Evolutionary conservation across 1,140 invertebrate genomes (phyloP).

Genomic region (Kradibia gibbosae): DNA sequence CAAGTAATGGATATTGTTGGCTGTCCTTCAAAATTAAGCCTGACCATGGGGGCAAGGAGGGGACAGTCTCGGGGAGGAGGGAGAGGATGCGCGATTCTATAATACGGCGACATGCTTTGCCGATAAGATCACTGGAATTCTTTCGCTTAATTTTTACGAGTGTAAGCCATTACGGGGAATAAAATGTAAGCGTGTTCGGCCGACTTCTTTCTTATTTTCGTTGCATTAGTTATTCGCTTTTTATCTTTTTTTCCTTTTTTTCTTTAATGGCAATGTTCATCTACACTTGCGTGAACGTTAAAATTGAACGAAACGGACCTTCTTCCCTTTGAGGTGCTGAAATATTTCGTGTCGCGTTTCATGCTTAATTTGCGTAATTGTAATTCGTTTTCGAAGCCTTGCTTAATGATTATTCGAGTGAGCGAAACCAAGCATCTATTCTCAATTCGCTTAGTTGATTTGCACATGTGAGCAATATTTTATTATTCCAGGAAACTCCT

Average conservation of each 20-base stretch:
- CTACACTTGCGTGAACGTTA: neutral
- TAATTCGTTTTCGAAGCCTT: neutral
- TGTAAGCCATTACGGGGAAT: neutral
- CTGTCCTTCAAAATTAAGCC: too few species aligned
- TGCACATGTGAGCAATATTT: neutral
- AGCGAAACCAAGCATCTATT: neutral
- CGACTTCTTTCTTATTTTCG: neutral
- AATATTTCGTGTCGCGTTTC: neutral
- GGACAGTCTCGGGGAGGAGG: too few species aligned
- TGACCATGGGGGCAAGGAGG: too few species aligned
- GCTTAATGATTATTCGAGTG: too few species aligned
- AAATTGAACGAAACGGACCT: neutral
- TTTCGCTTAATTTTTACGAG: neutral
- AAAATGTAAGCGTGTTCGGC: neutral
- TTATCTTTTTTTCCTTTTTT: neutral
- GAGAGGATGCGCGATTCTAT: neutral
- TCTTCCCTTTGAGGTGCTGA: neutral
- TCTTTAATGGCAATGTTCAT: neutral
- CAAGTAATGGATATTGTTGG: neutral
- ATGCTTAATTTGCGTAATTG: neutral
- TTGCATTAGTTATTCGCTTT: too few species aligned
- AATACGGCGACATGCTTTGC: neutral
- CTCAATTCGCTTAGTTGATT: neutral
- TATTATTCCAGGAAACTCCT: neutral
- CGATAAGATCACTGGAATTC: neutral